phyloP scores from a whole-genome alignment of 2,797 vertebrate species.

The Delichon dasypus region DNA sequence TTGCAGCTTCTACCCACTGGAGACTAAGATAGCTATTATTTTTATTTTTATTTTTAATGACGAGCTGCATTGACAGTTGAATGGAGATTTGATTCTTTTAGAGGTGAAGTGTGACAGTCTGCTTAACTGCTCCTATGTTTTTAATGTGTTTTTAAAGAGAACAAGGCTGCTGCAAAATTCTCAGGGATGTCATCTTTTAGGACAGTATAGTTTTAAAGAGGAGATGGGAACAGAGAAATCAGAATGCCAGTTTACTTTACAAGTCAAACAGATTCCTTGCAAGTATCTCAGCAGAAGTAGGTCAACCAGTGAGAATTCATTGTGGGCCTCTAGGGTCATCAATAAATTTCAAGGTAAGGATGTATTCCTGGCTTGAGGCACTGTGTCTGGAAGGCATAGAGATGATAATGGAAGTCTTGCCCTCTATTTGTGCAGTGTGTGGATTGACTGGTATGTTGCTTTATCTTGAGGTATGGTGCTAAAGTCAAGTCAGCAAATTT shows the following conservation, averaged over 20 bases:
- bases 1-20: neutral
- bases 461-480: neutral
- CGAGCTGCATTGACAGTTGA: neutral
- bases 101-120: neutral
- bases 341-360: neutral
- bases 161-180: neutral
- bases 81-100: neutral
- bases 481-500: neutral
- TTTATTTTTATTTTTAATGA: neutral
- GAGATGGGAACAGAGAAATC: neutral
- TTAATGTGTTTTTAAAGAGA: neutral
- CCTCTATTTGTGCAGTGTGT: neutral
- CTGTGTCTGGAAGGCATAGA: neutral
- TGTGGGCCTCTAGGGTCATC: neutral
- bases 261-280: neutral
- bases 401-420: neutral
- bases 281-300: neutral
- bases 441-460: neutral
- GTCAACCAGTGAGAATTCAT: neutral
- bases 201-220: neutral
- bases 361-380: neutral
- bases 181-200: neutral
- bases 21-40: neutral
- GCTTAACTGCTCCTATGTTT: neutral
- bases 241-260: neutral